Evolutionary conservation across 2,113 vertebrate species (phyloP), one percentile per base, ranked within the genome.

Genomic region (Typhlomys cinereus): DNA sequence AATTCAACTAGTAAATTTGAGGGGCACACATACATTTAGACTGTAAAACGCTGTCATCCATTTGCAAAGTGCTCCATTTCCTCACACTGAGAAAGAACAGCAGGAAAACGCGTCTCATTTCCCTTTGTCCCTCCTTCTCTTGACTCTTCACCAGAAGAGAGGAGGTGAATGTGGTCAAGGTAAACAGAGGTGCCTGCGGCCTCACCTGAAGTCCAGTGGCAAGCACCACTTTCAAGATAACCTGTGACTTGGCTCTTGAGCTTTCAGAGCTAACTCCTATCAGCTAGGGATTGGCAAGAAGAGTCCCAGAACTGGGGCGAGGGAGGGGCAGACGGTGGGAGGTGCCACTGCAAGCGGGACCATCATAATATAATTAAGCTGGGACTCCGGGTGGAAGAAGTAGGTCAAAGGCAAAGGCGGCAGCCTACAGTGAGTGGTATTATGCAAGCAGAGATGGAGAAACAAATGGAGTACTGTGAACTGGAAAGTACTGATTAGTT

Each of bases 321-420:
- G 31, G 20, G 50, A 69, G 25, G 50, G 7, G 57, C 9, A 41
- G 20, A 4, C 44, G 23, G 20, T 15, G 17, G 54, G 21, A 41
- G 9, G 20, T 18, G 23, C 44, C 50, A 4, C 3, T 4, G 14
- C 59, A 69, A 80, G 44, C 54, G 50, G 20, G 48, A 21, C 39
- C 31, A 7, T 14, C 29, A 39, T 17, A 66, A 15, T 27, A 20
- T 81, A 76, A 85, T 73, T 75, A 75, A 89, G 73, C 41, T 81
- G 62, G 81, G 76, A 62, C 34, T 59, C 44, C 31, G 46, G 76
- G 39, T 46, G 41, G 59, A 70, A 81, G 62, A 91, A 94, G 61
- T 67, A 73, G 85, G 73, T 73, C 92, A 90, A 50, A 79, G 34
- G 69, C 79, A 95, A 85, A 46, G 79, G 23, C 44, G 54, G 69